Percentiles rank a stretch among this genome's conserved stretches.
These are phyloP conservation scores for Tauraco hartlaubi DNA, from an alignment of 2,797 vertebrate species.

Conservation along the genomic window DNA sequence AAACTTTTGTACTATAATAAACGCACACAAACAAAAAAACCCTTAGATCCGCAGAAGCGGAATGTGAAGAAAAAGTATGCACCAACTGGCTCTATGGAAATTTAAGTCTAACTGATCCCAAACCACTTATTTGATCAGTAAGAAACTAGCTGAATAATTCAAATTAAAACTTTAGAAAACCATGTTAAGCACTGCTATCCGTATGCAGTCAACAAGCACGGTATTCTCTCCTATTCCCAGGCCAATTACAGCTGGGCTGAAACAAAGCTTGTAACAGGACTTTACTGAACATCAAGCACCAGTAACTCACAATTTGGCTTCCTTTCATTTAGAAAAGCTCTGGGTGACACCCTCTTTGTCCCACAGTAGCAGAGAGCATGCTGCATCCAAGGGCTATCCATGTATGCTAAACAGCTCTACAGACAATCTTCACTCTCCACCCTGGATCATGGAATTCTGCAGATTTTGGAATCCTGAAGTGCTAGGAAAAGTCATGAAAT, in stretches of 20 bases:
- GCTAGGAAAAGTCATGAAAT: background rate
- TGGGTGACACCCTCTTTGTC: background rate
- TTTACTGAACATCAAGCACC: background rate
- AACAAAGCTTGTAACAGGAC: background rate
- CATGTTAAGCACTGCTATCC: background rate
- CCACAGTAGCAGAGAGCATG: background rate
- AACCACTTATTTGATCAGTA: background rate
- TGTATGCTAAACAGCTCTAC: accelerated
- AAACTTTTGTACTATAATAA: conserved; percentile 26
- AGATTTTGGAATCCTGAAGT: background rate
- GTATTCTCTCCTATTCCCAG: background rate
- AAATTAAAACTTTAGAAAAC: background rate
- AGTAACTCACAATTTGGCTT: background rate
- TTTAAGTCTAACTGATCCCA: background rate
- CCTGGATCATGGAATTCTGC: background rate
- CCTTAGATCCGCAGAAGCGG: background rate
- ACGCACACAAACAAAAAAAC: conserved; percentile 47
- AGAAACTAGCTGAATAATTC: background rate
- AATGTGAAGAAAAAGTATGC: background rate
- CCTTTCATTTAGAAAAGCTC: background rate
- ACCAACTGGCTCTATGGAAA: background rate
- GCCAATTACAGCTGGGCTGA: background rate
- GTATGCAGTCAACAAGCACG: background rate
- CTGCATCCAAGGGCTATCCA: accelerated
- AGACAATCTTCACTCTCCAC: background rate